Evolutionary conservation across 1,140 invertebrate genomes (phyloP), one percentile per base, ranked within the genome.

Genomic region (Apis florea): DNA sequence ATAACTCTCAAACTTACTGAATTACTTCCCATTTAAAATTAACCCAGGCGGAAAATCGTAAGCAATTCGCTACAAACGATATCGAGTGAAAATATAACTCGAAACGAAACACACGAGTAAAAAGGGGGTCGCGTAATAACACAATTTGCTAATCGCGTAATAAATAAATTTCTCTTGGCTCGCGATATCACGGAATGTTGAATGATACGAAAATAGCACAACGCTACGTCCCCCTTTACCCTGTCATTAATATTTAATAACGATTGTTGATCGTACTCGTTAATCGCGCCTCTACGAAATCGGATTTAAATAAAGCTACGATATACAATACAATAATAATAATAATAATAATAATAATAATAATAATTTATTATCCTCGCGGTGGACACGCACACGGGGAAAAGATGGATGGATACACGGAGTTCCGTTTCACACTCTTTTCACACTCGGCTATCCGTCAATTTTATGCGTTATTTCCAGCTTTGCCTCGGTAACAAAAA

Each of bases 171-270:
- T 54, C 6, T 58, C 63, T 21, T 15, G 17, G 58, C 6, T 53
- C 21, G 26, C n/a, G 77, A 53, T 24, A 51, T 31, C 26, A 40
- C 53, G 77, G 77, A 79, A 79, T 79, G 68, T 72, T 79, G 72
- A 79, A 58, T 68, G 69, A 79, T 72, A 47, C 26, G 68, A 79
- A 79, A 79, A 79, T 79, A 72, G 26, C 63, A 24, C 47, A 61
- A 40, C n/a, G 19, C 9, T 49, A 26, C 40, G 61, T 79, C 68
- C 47, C 10, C 13, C 58, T 11, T n/a, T n/a, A n/a, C n/a, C n/a
- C n/a, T 68, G 58, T 72, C 77, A 63, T 79, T 72, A 79, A 79
- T 79, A 79, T 72, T 79, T 79, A 79, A 79, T 63, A 79, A 79
- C 68, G 68, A 49, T 58, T 63, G 77, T 72, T 72, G 68, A 79